Percentiles rank a stretch among this genome's conserved stretches.
Evolutionary conservation across 2,797 vertebrate genomes (phyloP).

Genomic region (Botia almorhae): DNA sequence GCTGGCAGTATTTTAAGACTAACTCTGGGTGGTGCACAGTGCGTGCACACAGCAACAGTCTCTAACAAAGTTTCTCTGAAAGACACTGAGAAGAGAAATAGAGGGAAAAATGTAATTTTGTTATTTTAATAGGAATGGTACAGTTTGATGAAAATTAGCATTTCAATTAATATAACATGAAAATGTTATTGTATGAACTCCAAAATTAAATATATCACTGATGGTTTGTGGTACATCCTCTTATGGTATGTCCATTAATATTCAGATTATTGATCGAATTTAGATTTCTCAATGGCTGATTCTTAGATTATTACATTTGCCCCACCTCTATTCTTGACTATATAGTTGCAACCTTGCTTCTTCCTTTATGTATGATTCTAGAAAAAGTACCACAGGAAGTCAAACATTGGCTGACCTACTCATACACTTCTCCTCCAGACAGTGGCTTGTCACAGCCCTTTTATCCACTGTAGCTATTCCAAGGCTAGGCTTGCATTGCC

Average conservation of each 20-base stretch:
- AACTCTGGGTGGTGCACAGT: constrained; percentile 70
- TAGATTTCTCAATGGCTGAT: neutral
- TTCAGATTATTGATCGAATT: neutral
- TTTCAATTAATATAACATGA: neutral
- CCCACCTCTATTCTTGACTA: neutral
- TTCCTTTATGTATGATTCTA: constrained; percentile 3
- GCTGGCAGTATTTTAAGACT: constrained; percentile 74
- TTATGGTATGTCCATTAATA: no score
- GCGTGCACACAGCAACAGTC: constrained; percentile 65
- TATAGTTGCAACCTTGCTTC: neutral
- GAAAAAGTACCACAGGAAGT: constrained; percentile 40
- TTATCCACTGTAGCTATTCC: constrained; percentile 45
- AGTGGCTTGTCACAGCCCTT: constrained; percentile 47
- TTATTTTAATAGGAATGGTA: neutral
- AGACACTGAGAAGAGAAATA: neutral
- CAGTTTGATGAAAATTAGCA: no score
- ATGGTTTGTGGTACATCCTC: neutral
- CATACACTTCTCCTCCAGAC: constrained; percentile 46
- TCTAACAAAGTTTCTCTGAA: constrained; percentile 44
- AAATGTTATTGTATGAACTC: neutral
- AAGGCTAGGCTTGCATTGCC: constrained; percentile 34
- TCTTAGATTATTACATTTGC: neutral
- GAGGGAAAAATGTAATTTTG: neutral
- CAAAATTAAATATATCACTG: neutral
- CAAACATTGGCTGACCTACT: constrained; percentile 54